These are phyloP conservation scores for Hydrochoerus hydrochaeris DNA, from an alignment of 2,113 vertebrate species.

Conservation along the genomic window DNA sequence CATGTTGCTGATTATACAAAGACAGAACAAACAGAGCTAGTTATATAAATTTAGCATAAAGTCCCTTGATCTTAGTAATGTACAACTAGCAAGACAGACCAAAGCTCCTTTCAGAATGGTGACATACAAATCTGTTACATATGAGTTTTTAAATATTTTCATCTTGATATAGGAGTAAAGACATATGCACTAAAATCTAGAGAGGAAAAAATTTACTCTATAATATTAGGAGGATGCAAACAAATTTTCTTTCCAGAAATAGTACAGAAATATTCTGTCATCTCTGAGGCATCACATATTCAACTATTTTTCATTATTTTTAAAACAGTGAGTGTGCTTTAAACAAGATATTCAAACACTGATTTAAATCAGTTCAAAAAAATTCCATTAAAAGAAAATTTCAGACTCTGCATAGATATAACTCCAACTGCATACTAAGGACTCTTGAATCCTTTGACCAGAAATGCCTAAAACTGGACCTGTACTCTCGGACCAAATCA, in stretches of 20 bases:
- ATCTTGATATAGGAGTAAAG: no score
- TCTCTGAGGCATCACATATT: not conserved
- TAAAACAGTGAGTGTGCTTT: not conserved
- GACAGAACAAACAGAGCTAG: no score
- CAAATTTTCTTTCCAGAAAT: not conserved
- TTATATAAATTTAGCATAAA: no score
- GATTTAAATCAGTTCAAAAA: not conserved
- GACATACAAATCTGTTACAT: no score
- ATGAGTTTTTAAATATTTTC: no score
- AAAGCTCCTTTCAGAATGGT: no score
- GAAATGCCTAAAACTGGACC: not conserved
- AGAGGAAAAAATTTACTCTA: not conserved
- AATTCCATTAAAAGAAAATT: not conserved
- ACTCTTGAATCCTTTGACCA: not conserved
- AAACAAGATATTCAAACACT: not conserved
- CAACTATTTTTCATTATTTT: not conserved
- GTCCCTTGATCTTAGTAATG: no score
- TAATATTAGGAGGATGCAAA: not conserved
- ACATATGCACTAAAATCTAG: no score
- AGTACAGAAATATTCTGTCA: not conserved
- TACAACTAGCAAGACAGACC: no score
- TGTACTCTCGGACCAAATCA: not conserved
- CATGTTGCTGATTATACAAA: no score
- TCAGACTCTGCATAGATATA: not conserved
- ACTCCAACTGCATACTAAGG: not conserved